Evolutionary conservation across 2,888 invertebrate genomes (phyloP), one percentile per base, ranked within the genome.

Genomic region (Pyrgus malvae): DNA sequence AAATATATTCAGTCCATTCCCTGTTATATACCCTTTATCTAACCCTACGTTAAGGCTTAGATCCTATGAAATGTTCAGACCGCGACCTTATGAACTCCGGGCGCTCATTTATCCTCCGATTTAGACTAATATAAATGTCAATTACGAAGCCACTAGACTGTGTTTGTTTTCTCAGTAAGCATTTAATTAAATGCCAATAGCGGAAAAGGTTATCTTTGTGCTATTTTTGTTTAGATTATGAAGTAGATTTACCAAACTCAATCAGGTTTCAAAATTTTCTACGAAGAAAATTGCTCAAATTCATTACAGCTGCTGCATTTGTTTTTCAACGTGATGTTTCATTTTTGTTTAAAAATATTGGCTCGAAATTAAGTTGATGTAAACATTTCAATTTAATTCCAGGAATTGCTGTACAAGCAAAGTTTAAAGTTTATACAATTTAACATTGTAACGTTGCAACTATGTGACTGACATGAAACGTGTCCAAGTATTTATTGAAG

Each of bases 401-500:
- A 27, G 6, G 25, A 2, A 9, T 27, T 9, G 25, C 7, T 27
- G 9, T 8, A 2, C 9, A 2, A n/a, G 3, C 11, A 9, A 1
- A 7, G n/a, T 11, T 29, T 29, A 11, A 11, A n/a, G 2, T 29
- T 29, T 5, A n/a, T 2, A 11, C 29, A 29, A 11, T 11, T 12
- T 37, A n/a, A 9, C 8, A 27, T 1, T 2, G 19, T 21, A 8
- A 45, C 11, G 31, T 48, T 27, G 12, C 33, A 0, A 19, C 12
- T 29, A 40, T 49, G 49, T 41, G 21, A 49, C 14, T 41, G 29
- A 33, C 33, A 50, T 35, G 25, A 50, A 42, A 35, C 25, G 25
- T 42, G 23, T 50, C 41, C 31, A 48, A 50, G 23, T 38, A 38
- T 38, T 38, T 50, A 19, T 17, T 14, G 17, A 27, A 35, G 33